Evolutionary conservation across 2,113 vertebrate genomes (phyloP).

Genomic region (Cairina moschata): DNA sequence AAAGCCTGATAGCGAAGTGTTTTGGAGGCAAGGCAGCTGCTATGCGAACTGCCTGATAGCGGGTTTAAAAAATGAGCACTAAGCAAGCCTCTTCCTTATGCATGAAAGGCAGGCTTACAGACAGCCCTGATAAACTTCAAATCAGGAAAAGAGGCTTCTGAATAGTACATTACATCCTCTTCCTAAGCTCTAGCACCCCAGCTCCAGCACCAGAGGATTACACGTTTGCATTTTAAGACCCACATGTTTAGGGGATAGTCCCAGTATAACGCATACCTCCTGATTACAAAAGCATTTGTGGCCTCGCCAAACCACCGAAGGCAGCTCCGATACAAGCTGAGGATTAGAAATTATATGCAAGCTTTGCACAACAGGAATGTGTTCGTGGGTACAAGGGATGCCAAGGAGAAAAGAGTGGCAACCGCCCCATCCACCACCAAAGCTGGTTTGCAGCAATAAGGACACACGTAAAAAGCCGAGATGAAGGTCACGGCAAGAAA

Average conservation of each 20-base stretch:
- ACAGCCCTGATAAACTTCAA: slow-evolving; percentile 12
- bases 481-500: neutral
- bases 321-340: neutral
- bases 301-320: neutral
- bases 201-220: neutral
- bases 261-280: neutral
- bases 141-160: neutral
- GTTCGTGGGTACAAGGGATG: neutral
- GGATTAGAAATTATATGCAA: neutral
- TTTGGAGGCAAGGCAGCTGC: slow-evolving; percentile 46
- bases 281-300: neutral
- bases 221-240: slow-evolving; percentile 8
- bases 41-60: neutral
- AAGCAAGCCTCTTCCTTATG: neutral
- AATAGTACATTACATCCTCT: neutral
- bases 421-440: neutral
- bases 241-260: neutral
- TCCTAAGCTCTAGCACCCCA: neutral
- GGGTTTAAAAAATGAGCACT: neutral
- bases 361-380: neutral
- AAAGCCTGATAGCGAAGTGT: neutral
- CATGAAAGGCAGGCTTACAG: neutral
- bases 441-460: neutral
- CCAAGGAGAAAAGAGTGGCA: neutral
- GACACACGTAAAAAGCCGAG: neutral